Evolutionary conservation across 1,140 invertebrate genomes (phyloP), one percentile per base, ranked within the genome.

Genomic region (Agrypnia vestita): DNA sequence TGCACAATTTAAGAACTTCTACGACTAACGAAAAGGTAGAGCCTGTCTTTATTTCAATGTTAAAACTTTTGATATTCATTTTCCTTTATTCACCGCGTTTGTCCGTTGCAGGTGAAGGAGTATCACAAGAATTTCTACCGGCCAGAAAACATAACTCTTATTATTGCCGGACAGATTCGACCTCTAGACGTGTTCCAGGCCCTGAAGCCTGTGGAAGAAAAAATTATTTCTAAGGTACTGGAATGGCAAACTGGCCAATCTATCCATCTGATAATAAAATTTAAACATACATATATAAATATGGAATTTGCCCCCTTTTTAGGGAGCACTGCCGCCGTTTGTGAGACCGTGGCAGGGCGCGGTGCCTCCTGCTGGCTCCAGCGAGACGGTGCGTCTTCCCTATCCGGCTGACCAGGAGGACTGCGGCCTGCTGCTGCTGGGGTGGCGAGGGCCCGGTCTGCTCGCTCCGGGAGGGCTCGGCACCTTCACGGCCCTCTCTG

Each of bases 51-150:
- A 19, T 44, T 67, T n/a, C 43, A 43, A 3, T 35, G 6, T 35
- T 3, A 35, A 35, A 6, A 6, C 25, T n/a, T n/a, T n/a, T n/a
- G 25, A 3, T 35, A 35, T 35, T 1, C 25, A 35, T 35, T 35
- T 35, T 35, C 25, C 25, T 35, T 44, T 43, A 3, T 17, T 6
- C 9, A 21, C 7, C 47, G 46, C 15, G 17, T 51, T 72, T 55
- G 61, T 72, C 25, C n/a, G 6, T 47, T 46, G 25, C 84, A 96
- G 94, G 93, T 96, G 21, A 91, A 89, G 82, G 89, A 92, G 46
- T 98, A 94, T 84, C 97, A 98, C 85, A 93, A 93, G 84, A 89
- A 95, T 71, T 97, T 95, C 88, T 98, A 98, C 87, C 90, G 96
- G 46, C 93, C 97, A n/a, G 96, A 97, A 87, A 98, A 98, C 88